Evolutionary conservation across 2,797 vertebrate species (phyloP), one percentile per base, ranked within the genome.

Genomic region (Carcharodon carcharias): DNA sequence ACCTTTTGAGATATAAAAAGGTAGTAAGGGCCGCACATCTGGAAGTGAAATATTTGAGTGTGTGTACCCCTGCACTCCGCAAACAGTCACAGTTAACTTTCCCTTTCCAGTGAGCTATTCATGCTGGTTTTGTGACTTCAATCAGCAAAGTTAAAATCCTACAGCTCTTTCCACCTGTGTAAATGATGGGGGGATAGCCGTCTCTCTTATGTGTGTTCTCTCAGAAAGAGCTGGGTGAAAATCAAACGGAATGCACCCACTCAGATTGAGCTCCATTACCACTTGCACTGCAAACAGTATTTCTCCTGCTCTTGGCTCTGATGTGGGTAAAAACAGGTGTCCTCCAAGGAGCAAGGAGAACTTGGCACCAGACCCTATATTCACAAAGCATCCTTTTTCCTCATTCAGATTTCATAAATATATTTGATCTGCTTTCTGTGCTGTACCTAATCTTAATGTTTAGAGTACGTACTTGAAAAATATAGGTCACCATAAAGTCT

Each of bases 91-190:
- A 18, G 28, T 91, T 21, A 23, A 45, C 8, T 5, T 45, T 65
- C 61, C 26, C 45, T 67, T 11, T 63, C 61, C 61, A 67, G 21
- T 40, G 8, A 45, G 61, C 21, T 93, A 93, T 93, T 92, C 58
- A 63, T 92, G 31, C 35, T 63, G 6, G 45, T 45, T 93, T 67
- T 93, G 3, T 40, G n/a, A 93, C 9, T 67, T 67, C 89, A 63
- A 16, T n/a, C 87, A 92, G 58, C 89, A 93, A 26, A 65, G 91
- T 67, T 93, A 40, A 63, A 67, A 40, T 40, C 26, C n/a, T 4
- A 67, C n/a, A 65, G 23, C 65, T 93, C 91, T 93, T n/a, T 40
- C 14, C 91, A 93, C 91, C 91, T 93, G 61, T 93, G 91, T 93
- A 93, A 67, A 93, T 93, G 91, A 40, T 93, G 61, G 40, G 23